Evolutionary conservation across 1,140 invertebrate species (phyloP), one percentile per base, ranked within the genome.

Genomic region (Drosophila saltans): DNA sequence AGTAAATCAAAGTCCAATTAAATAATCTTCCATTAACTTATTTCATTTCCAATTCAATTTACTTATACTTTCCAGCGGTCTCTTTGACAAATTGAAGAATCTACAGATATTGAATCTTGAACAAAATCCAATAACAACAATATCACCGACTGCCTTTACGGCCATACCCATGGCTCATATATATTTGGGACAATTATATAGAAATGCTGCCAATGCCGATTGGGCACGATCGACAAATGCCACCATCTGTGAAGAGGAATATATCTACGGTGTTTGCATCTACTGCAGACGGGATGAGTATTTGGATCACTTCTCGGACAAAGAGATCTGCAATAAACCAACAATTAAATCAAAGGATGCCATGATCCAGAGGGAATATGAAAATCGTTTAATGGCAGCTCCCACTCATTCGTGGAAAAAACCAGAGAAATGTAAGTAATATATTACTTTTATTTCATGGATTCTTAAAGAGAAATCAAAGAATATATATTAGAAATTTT

Each of bases 41-140:
- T 16, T 16, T 16, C 16, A 16, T 16, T 16, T 16, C 16, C 16
- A 16, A 16, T 16, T 16, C 16, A 16, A 16, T 16, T 16, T 30
- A 30, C 28, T 30, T 4, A 30, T 9, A 10, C 3, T 4, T 1
- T 55, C 48, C 0, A 89, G 84, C 6, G 85, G 80, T 3, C 85
- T 89, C 1, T 89, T 89, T 11, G 81, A 81, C 39, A 90, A 78
- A 28, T 28, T 89, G 0, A 69, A 45, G 11, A 78, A 90, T 45
- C 72, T 89, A n/a, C 71, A 81, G 36, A 72, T 90, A 5, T 60
- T 89, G 10, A 89, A 89, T 62, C 57, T 89, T 60, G 84, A 89
- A 65, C 69, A 84, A 39, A 89, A 89, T 74, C 84, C 85, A 6
- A 85, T 89, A n/a, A 90, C 75, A 2, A 89, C 81, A n/a, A 78